A percentile compares a stretch with the other conserved stretches of the same genome.
Conservation (phyloP, 1,140 invertebrate species). For the Oppia nitens region DNA sequence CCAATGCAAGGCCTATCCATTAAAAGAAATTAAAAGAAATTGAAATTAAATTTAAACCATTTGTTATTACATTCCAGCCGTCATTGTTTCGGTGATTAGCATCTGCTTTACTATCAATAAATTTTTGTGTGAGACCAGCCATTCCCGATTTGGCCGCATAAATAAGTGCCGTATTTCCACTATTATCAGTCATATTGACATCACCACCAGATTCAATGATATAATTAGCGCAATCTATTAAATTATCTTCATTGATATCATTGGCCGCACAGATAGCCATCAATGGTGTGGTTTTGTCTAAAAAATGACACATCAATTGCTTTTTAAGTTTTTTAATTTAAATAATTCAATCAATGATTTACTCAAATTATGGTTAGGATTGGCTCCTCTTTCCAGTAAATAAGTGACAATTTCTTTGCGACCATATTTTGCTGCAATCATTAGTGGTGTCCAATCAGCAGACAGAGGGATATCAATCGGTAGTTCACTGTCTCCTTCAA, state of each 20-base stretch:
- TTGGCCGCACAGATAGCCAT: conserved; percentile 35
- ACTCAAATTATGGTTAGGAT: conserved; percentile 34
- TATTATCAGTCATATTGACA: conserved; percentile 33
- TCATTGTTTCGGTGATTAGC: conserved; percentile 27
- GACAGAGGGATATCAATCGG: conserved; percentile 29
- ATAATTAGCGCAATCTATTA: conserved; percentile 30
- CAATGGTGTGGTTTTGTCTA: conserved; percentile 35
- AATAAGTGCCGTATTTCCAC: conserved; percentile 27
- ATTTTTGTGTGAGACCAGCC: conserved; percentile 21
- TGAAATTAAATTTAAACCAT: conserved; percentile 6
- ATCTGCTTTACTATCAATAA: conserved; percentile 26
- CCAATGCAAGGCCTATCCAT: conserved; percentile 26
- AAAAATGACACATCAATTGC: too few species aligned
- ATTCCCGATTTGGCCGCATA: conserved; percentile 28
- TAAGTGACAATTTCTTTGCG: conserved; percentile 28
- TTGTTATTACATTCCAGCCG: conserved; percentile 27
- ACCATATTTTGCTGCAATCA: conserved; percentile 33
- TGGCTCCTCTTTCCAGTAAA: conserved; percentile 30
- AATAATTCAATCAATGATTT: conserved; percentile 10
- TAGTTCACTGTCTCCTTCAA: conserved; percentile 23
- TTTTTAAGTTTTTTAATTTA: too few species aligned
- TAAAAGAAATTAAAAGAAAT: too few species aligned
- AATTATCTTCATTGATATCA: conserved; percentile 23
- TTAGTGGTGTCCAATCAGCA: conserved; percentile 33
- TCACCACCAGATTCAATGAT: conserved; percentile 31